Conservation (phyloP, 2,888 invertebrate genomes). For the Aspidiotus destructor region DNA sequence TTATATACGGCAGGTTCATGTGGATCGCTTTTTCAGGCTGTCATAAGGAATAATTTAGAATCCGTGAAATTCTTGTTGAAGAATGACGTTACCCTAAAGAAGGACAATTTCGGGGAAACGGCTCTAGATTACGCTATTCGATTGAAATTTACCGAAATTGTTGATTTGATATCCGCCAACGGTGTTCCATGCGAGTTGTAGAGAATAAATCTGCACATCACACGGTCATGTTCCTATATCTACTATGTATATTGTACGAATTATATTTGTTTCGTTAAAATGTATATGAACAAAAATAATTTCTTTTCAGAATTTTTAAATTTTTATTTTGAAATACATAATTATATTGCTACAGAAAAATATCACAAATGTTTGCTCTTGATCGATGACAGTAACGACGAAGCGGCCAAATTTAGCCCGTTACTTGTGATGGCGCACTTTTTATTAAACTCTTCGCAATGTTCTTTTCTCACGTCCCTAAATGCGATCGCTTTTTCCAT, state of each 20-base stretch:
- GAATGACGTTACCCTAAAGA: slow-evolving; percentile 42
- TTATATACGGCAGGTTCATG: too few species aligned
- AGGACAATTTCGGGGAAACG: slow-evolving; percentile 50
- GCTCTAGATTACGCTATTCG: slow-evolving; percentile 48
- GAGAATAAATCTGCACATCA: too few species aligned
- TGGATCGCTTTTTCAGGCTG: slow-evolving; percentile 45
- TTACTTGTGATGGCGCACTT: slow-evolving; percentile 28
- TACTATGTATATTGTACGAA: too few species aligned
- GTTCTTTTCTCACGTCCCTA: slow-evolving; percentile 13
- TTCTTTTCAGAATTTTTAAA: too few species aligned
- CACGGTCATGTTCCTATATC: too few species aligned
- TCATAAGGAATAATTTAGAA: slow-evolving; percentile 48
- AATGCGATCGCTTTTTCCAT: slow-evolving; percentile 4
- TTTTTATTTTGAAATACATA: too few species aligned
- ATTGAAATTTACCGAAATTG: slow-evolving; percentile 26
- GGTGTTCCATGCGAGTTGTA: too few species aligned
- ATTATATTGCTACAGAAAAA: neutral
- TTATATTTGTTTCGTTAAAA: too few species aligned
- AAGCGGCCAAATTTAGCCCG: slow-evolving; percentile 15
- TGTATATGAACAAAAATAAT: too few species aligned
- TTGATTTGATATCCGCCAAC: slow-evolving; percentile 22
- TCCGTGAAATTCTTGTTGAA: slow-evolving; percentile 48
- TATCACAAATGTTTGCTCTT: neutral
- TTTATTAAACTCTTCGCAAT: slow-evolving; percentile 27
- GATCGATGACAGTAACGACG: neutral